A percentile compares a stretch with the other conserved stretches of the same genome.
Evolutionary conservation across 2,888 invertebrate genomes (phyloP).

Genomic region (Rhagonycha lutea): DNA sequence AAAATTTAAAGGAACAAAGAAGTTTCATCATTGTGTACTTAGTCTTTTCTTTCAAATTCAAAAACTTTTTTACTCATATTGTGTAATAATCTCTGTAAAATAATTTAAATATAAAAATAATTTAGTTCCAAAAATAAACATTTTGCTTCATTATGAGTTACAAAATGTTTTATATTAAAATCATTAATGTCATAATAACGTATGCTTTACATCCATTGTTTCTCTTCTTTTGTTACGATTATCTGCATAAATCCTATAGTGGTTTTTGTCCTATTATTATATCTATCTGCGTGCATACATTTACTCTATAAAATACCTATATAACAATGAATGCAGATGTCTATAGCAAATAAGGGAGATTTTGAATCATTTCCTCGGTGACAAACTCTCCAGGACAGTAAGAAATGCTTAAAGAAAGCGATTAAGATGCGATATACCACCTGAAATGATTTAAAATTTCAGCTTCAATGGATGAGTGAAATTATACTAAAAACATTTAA

Average conservation of each 20-base stretch:
- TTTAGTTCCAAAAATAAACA: background rate
- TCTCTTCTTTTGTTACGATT: conserved; percentile 45
- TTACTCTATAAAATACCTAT: conserved; percentile 36
- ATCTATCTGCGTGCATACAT: conserved; percentile 43
- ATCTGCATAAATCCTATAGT: conserved; percentile 44
- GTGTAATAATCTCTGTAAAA: background rate
- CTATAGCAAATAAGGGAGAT: conserved; percentile 19
- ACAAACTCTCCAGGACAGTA: conserved; percentile 16
- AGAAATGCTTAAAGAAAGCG: background rate
- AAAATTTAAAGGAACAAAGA: no score
- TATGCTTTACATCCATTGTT: conserved; percentile 38
- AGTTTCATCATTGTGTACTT: no score
- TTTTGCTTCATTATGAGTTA: background rate
- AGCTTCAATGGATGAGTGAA: background rate
- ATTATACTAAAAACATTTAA: background rate
- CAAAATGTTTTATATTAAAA: conserved; percentile 2
- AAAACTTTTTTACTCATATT: background rate
- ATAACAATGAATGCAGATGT: conserved; percentile 37
- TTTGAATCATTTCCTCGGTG: conserved; percentile 21
- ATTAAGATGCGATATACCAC: background rate
- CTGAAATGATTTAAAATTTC: background rate
- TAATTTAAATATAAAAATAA: background rate
- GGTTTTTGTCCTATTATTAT: conserved; percentile 45
- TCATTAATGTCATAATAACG: conserved; percentile 20
- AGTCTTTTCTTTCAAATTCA: no score